Percentiles rank a stretch among this genome's conserved stretches.
Conservation (phyloP, 2,797 vertebrate genomes). For the Syngnathus acus region DNA sequence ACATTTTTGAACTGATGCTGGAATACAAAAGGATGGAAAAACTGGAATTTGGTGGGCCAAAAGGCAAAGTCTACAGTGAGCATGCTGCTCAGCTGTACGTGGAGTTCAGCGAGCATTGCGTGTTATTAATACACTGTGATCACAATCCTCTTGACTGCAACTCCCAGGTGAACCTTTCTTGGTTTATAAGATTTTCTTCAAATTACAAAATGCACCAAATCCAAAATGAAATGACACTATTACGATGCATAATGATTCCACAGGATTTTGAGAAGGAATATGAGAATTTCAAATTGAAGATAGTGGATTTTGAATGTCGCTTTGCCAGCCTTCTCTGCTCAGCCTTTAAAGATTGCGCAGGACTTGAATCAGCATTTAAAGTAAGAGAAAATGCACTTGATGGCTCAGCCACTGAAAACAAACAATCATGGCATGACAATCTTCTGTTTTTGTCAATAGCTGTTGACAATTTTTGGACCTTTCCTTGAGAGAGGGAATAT, state of each 20-base stretch:
- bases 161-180: conserved; percentile 55
- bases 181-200: background rate
- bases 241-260: background rate
- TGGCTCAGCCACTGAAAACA: background rate
- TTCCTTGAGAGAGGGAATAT: conserved; percentile 74
- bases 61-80: conserved; percentile 66
- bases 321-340: conserved; percentile 70
- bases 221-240: background rate
- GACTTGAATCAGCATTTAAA: conserved; percentile 76
- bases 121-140: conserved; percentile 60
- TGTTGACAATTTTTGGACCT: conserved; percentile 72
- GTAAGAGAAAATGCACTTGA: conserved; percentile 40
- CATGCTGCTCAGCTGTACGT: conserved; percentile 54
- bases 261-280: conserved; percentile 74
- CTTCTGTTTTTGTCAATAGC: conserved; percentile 40
- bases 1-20: conserved; percentile 66
- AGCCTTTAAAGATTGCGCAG: conserved; percentile 72
- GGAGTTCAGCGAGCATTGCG: conserved; percentile 66
- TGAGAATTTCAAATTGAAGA: conserved; percentile 65
- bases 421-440: conserved; percentile 3
- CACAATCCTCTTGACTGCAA: conserved; percentile 55
- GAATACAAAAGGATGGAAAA: conserved; percentile 80
- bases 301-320: conserved; percentile 63
- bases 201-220: background rate
- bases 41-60: conserved; percentile 70